phyloP scores from a whole-genome alignment of 2,888 invertebrate genomes.

The Euzetes globulus region DNA sequence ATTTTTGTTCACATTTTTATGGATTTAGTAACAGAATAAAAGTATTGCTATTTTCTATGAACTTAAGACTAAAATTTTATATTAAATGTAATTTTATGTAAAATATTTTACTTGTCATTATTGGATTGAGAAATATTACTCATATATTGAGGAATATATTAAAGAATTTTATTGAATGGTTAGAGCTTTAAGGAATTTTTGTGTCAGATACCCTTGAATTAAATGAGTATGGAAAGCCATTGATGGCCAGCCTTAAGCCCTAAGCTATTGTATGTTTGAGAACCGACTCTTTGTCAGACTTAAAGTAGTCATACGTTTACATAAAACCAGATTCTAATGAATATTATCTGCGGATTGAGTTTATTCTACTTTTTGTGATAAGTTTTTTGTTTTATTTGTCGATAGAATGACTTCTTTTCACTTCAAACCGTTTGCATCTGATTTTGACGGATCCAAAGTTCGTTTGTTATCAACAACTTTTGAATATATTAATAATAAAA shows the following conservation, averaged over 20 bases:
- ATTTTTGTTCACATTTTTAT: no score
- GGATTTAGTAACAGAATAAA: no score
- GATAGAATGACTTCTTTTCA: background rate
- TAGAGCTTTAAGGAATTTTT: background rate
- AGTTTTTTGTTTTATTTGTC: background rate
- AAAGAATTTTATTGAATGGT: no score
- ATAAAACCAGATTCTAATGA: background rate
- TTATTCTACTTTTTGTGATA: background rate
- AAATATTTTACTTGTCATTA: no score
- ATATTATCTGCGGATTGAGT: background rate
- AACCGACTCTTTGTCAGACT: background rate
- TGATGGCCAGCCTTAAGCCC: background rate
- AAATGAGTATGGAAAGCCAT: background rate
- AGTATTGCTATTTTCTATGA: no score
- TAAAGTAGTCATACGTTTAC: background rate
- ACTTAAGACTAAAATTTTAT: no score
- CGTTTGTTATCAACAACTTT: background rate
- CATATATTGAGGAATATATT: no score
- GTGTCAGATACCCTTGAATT: background rate
- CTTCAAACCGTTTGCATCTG: background rate
- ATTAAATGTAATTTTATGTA: no score
- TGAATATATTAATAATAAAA: background rate
- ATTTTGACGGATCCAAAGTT: background rate
- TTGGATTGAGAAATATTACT: no score
- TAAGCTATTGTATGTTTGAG: background rate